Evolutionary conservation across 2,797 vertebrate species (phyloP), one percentile per base, ranked within the genome.

Genomic region (Gambusia yucatana): DNA sequence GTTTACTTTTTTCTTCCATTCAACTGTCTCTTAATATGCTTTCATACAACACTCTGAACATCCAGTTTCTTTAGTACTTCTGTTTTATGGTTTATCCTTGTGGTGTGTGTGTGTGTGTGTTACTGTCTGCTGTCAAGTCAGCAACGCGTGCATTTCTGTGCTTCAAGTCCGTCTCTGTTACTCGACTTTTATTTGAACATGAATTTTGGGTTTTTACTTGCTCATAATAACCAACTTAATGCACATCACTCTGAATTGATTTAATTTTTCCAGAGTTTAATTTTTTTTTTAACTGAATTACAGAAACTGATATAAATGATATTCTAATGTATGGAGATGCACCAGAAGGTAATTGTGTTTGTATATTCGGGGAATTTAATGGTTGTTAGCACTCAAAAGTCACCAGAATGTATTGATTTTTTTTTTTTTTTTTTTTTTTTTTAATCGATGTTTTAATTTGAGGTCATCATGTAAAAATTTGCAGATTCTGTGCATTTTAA

Each of bases 361-460:
- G 39, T 77, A 44, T 14, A 76, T 61, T 52, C 8, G 11, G 67
- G 46, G 47, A 78, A 73, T 13, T 61, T 22, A 77, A 20, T 61
- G 4, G 4, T 79, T 79, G 3, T 59, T 72, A 10, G 3, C 59
- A 69, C 44, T 75, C 70, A 57, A 73, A 67, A 78, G 41, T 16
- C 8, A 47, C 20, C 14, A 28, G 55, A 74, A 77, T 30, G 28
- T 73, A 36, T 36, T 13, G 2, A 46, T 17, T 76, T 80, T 0
- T 13, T 36, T 72, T 47, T 16, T 16, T 1, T 7, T 33, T 33
- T 1, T 1, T 1, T 10, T 13, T 41, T 72, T 47, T 16, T 47
- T 1, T 7, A 3, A 25, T 41, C 11, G n/a, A 39, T 28, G 5
- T 85, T 28, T 77, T n/a, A 44, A 77, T 84, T 81, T 80, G 30